Evolutionary conservation across 2,888 invertebrate species (phyloP).

Genomic region (Tipula lateralis): DNA sequence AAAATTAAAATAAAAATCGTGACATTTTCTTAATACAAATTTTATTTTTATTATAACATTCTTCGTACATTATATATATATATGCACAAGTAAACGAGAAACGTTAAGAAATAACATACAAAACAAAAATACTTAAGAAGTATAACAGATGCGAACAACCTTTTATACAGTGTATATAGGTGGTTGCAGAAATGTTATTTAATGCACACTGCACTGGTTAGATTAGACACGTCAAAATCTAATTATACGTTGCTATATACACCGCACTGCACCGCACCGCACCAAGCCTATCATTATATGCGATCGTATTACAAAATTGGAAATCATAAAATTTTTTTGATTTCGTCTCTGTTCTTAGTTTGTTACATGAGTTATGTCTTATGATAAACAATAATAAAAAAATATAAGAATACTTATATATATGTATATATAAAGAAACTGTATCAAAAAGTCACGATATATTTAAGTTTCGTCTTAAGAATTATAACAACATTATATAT

Average conservation of each 20-base stretch:
- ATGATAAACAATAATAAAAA: not conserved
- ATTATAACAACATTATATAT: not conserved
- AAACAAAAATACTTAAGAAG: not conserved
- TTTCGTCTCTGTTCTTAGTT: not conserved
- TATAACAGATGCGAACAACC: not conserved
- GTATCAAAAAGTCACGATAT: slow-evolving; percentile 24
- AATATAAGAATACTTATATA: not conserved
- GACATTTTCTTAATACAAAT: slow-evolving; percentile 24
- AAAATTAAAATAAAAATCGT: not conserved
- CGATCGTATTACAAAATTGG: not conserved
- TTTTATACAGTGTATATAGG: not conserved
- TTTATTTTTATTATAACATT: not conserved
- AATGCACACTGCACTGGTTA: not conserved
- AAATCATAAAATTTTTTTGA: not conserved
- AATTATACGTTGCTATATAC: no score
- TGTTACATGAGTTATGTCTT: slow-evolving; percentile 19
- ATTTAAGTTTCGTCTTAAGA: not conserved
- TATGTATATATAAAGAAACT: not conserved
- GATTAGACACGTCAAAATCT: not conserved
- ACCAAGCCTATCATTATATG: no score
- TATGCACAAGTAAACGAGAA: not conserved
- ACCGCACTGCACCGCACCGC: no score
- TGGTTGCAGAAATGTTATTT: not conserved
- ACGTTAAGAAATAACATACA: not conserved
- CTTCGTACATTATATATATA: not conserved